Conservation (phyloP, 2,113 vertebrate genomes). For the Recurvirostra avosetta region DNA sequence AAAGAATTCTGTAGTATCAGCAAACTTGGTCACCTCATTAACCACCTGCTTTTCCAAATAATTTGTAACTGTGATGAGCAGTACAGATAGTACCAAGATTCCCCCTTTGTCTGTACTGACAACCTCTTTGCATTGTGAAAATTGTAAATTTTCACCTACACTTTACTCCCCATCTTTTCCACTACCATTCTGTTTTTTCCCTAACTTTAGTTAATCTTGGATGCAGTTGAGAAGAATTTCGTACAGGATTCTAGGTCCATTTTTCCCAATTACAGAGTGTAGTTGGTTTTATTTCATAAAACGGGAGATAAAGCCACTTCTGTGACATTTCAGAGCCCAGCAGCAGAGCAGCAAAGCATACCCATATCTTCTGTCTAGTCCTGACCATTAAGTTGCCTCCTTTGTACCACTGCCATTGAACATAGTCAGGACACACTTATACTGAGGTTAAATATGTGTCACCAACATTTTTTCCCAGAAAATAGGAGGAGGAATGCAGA, state of each 20-base stretch:
- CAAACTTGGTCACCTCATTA: neutral
- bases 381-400: neutral
- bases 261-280: neutral
- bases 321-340: neutral
- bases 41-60: neutral
- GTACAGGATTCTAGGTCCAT: neutral
- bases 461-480: neutral
- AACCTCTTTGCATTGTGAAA: neutral
- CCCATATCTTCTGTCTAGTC: neutral
- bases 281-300: neutral
- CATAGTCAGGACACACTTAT: neutral
- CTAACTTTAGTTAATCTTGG: neutral
- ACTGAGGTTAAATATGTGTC: neutral
- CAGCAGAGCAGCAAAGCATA: neutral
- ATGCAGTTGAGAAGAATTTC: neutral
- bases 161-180: neutral
- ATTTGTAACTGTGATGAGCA: neutral
- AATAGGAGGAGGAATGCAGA: neutral
- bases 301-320: neutral
- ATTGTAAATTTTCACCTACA: neutral
- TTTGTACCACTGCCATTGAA: neutral
- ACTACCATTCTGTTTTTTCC: neutral
- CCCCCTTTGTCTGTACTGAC: neutral
- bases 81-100: neutral
- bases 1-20: neutral